Evolutionary conservation across 2,888 invertebrate genomes (phyloP), one percentile per base, ranked within the genome.

Genomic region (Rotaria macrura): DNA sequence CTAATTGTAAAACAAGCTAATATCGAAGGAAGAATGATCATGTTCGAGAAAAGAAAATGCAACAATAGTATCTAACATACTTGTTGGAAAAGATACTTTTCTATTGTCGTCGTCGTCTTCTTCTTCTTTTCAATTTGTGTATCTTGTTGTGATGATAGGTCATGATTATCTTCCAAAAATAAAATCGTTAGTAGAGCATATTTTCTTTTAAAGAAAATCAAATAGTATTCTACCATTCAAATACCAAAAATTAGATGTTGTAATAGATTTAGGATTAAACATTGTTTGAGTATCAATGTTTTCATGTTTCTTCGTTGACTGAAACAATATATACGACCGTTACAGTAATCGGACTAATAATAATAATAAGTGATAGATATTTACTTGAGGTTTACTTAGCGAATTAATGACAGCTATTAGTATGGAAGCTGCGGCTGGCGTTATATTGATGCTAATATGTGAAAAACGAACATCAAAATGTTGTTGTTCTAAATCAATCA

Each of bases 391-490:
- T 38, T 92, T 92, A 0, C 92, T 92, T 87, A 95, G 91, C 1
- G 94, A 93, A 0, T 92, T 92, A 43, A 90, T 89, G 23, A 92
- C 95, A 87, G 94, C 94, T 88, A 94, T 95, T 79, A 97, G 90
- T 85, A 96, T 92, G 85, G 95, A 94, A 88, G 97, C 95, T 9
- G 95, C 95, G 49, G 94, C 94, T 34, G 97, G 96, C 2, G 96
- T 95, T n/a, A 97, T 94, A 85, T 94, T 94, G 47, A 97, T 91
- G 87, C 93, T 93, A 86, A 96, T 93, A 88, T 94, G 94, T 0
- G 94, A 93, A 57, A 94, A 92, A 52, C 93, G 93, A 29, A 96
- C 91, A 88, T 95, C 95, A n/a, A 96, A 91, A 89, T 95, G 94
- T 89, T 95, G 93, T 85, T 95, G 95, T 89, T 93, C 93, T 84